These are phyloP conservation scores for Volucella inflata DNA, from an alignment of 2,888 invertebrate species.

Conservation along the genomic window DNA sequence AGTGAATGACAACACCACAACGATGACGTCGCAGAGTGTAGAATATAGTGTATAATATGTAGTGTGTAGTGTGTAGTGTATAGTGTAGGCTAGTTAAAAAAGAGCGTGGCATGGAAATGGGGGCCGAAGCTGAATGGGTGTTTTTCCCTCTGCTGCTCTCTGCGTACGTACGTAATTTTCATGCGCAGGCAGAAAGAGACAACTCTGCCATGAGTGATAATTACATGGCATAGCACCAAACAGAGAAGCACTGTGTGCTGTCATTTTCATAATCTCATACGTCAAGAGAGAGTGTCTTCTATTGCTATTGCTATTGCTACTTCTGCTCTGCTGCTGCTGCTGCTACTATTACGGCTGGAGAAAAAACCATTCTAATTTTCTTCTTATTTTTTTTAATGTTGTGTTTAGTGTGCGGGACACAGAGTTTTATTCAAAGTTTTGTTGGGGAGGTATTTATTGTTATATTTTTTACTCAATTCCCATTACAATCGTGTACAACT, in stretches of 20 bases:
- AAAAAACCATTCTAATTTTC: conserved; percentile 64
- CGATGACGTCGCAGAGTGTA: conserved; percentile 57
- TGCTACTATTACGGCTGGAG: conserved; percentile 57
- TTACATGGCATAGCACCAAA: conserved; percentile 55
- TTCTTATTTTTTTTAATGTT: conserved; percentile 57
- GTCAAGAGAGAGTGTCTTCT: conserved; percentile 68
- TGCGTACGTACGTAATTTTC: conserved; percentile 68
- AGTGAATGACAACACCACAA: conserved; percentile 54
- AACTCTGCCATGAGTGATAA: conserved; percentile 44
- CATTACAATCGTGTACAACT: conserved; percentile 48
- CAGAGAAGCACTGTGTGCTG: conserved; percentile 65
- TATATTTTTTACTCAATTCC: conserved; percentile 44
- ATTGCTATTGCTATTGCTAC: conserved; percentile 57
- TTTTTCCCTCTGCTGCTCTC: conserved; percentile 62
- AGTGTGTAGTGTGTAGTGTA: conserved; percentile 5
- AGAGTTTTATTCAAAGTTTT: conserved; percentile 52
- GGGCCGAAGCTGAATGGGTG: conserved; percentile 72
- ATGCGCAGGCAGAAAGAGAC: conserved; percentile 75
- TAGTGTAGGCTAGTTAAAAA: conserved; percentile 44
- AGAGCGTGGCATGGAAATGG: conserved; percentile 68
- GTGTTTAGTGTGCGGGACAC: conserved; percentile 66
- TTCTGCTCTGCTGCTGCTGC: conserved; percentile 49
- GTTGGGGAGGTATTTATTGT: conserved; percentile 7
- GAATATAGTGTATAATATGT: conserved; percentile 10
- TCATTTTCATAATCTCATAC: conserved; percentile 72